Evolutionary conservation across 2,888 invertebrate species (phyloP), one percentile per base, ranked within the genome.

Genomic region (Patella depressa): DNA sequence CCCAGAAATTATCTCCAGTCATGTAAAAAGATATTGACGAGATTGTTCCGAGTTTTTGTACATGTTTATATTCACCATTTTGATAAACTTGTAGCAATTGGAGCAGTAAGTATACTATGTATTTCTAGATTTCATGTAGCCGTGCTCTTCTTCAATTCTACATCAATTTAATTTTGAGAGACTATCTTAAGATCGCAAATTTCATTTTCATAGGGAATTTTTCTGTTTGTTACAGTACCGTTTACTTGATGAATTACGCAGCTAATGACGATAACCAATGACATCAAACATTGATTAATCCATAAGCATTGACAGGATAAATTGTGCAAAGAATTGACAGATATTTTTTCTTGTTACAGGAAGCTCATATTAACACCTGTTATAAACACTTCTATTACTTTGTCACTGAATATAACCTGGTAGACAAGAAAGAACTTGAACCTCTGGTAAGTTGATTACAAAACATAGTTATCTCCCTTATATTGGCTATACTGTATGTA

Each of bases 11-110:
- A 97, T 92, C 90, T 94, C 53, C 94, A 94, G 53, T 93, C 95
- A 17, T 96, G 96, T 89, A 95, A 96, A 86, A 97, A 97, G 92
- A 97, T 97, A 82, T 92, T 97, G 85, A 96, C 97, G 0, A 93
- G 97, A 74, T 92, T 97, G 71, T 97, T 96, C 92, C 93, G 97
- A 84, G 96, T 97, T 4, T 97, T 97, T 91, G 97, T 97, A 1
- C 97, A 97, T 91, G 96, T 97, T 71, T 97, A 97, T 90, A 97
- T 97, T 82, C 97, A 97, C 92, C 97, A 97, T 91, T 98, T 97
- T 91, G 97, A 97, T 90, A 94, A 96, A 86, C 94, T 97, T 81
- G 95, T 96, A 45, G 94, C 95, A 71, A 95, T 97, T 86, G 96
- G 96, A 85, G 97, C 97, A 57, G 96, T 96, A 93, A 94, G 95